These are phyloP conservation scores for Rousettus madagascariensis DNA, from an alignment of 2,797 vertebrate genomes.

Conservation along the genomic window DNA sequence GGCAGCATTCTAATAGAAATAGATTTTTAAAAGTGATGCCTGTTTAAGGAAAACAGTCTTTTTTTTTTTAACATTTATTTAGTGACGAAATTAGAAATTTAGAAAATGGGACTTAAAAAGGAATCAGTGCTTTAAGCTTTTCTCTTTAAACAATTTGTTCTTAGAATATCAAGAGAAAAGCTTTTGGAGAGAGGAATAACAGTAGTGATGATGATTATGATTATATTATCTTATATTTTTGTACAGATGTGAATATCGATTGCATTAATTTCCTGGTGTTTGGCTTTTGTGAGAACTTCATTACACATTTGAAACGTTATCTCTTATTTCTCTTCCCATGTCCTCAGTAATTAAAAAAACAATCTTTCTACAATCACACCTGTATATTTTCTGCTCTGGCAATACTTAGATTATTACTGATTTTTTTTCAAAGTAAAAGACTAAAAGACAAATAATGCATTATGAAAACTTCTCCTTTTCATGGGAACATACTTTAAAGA, in stretches of 20 bases:
- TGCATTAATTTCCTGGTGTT: conserved; percentile 13
- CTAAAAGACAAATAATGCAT: background rate
- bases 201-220: background rate
- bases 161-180: background rate
- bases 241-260: background rate
- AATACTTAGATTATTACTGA: background rate
- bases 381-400: conserved; percentile 23
- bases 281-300: conserved; percentile 40
- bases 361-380: background rate
- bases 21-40: background rate
- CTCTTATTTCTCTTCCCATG: background rate
- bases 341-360: conserved; percentile 24
- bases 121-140: background rate
- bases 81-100: conserved; percentile 5
- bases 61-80: conserved; percentile 13
- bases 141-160: conserved; percentile 33
- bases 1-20: conserved; percentile 39
- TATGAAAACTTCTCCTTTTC: background rate
- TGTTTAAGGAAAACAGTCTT: conserved; percentile 35
- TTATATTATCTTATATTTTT: background rate
- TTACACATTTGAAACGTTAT: conserved; percentile 1
- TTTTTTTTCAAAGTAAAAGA: conserved; percentile 34
- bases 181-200: background rate
- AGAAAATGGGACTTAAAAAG: conserved; percentile 40
- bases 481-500: background rate